Evolutionary conservation across 2,113 vertebrate species (phyloP).

Genomic region (Hippocampus mohnikei): DNA sequence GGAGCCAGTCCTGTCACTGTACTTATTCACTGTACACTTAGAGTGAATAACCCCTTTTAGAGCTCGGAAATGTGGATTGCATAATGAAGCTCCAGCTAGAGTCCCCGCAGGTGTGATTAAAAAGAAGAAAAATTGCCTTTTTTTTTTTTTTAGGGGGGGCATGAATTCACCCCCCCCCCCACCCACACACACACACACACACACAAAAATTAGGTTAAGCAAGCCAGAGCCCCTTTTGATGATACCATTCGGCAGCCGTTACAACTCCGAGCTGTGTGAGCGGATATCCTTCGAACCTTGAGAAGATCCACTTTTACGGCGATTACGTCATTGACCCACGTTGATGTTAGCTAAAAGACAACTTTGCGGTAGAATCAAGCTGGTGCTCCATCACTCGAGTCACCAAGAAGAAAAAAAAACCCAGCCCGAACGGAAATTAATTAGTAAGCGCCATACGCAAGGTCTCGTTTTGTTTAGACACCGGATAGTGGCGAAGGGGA

Average conservation of each 20-base stretch:
- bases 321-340: background rate
- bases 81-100: background rate
- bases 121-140: background rate
- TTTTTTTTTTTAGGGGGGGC: background rate
- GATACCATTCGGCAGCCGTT: background rate
- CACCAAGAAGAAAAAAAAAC: background rate
- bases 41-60: background rate
- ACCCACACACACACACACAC: no score
- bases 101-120: background rate
- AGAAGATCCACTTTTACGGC: background rate
- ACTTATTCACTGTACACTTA: background rate
- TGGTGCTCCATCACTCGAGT: background rate
- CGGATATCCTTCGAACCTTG: background rate
- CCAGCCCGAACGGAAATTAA: background rate
- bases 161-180: no score
- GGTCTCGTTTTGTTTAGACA: background rate
- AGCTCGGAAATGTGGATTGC: background rate
- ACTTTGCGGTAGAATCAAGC: background rate
- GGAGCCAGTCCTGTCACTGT: slow-evolving; percentile 5
- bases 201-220: background rate
- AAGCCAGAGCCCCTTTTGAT: background rate
- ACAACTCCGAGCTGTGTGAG: background rate
- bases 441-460: background rate
- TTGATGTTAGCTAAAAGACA: background rate
- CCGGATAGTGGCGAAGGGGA: background rate